Base-by-base conservation (phyloP, 2,113 vertebrate species). In the Arothron firmamentum region DNA sequence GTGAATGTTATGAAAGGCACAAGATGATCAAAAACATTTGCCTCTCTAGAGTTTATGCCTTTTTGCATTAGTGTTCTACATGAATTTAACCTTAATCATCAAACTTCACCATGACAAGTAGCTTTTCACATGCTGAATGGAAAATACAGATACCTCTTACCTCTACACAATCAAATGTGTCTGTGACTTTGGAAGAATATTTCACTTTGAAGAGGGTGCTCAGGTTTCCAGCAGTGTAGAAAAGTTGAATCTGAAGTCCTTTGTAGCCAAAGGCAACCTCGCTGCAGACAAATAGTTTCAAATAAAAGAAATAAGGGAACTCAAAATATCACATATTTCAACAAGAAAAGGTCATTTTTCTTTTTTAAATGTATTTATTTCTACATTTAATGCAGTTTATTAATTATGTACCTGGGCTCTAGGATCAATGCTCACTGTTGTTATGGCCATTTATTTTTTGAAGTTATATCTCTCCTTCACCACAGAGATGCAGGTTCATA, bases 201-300 rank as follows among this genome's bases (percentile, higher is more conserved):
- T 97, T 93, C 59, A 98, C 88, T 84, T 96, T 95, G 82, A 98
- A 96, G 78, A 98, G 91, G 0, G 94, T 96, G 70, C 92, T 95
- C 54, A 99, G 88, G 88, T 94, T 98, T 48, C 96, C 96, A 69
- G 96, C 94, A 0, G 91, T 93, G 65, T 96, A 97, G 84, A 94
- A 98, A 65, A 99, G 88, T 59, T 97, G 90, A 59, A 99, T 96
- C 90, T 97, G 95, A 82, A 99, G 91, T 45, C 96, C 97, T 77
- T 98, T 96, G 87, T 98, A 99, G 84, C 97, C 96, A 90, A 99
- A 99, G 20, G 95, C 96, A 70, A 96, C 93, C 87, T 98, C 97
- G 78, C 97, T 99, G 82, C 50, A 83, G 58, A 59, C 53, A 70
- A 66, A 23, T 23, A 23, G 2, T 23, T 23, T 23, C 21, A 23